Conservation (phyloP, 2,113 vertebrate species). For the Acanthochromis polyacanthus region DNA sequence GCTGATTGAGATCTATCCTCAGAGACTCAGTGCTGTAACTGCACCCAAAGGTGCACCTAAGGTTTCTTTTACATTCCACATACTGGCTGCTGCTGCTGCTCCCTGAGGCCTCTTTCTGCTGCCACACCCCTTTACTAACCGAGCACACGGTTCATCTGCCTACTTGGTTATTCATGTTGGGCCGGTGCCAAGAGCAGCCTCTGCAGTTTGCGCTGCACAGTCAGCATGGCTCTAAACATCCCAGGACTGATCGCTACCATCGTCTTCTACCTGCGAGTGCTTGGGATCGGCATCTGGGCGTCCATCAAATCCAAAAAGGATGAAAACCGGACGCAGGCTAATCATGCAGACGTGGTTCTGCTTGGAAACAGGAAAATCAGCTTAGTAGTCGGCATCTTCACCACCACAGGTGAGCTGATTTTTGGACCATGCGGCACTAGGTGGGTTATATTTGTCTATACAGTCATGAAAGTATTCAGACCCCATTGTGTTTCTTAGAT, state of each 20-base stretch:
- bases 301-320: conserved; percentile 48
- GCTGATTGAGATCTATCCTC: no score
- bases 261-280: conserved; percentile 63
- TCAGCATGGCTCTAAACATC: conserved; percentile 52
- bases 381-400: conserved; percentile 59
- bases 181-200: background rate
- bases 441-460: background rate
- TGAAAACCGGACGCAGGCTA: conserved; percentile 17
- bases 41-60: no score
- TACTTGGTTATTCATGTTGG: background rate
- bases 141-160: no score
- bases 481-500: no score
- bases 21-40: no score
- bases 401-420: conserved; percentile 49
- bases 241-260: conserved; percentile 46
- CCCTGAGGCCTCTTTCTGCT: no score
- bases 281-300: conserved; percentile 59
- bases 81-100: no score
- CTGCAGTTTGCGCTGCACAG: no score
- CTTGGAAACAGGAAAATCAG: conserved; percentile 62
- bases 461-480: no score
- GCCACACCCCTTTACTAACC: no score
- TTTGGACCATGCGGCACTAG: background rate
- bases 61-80: no score
- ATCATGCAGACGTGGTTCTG: conserved; percentile 46